These are phyloP conservation scores for Orthosia cruda DNA, from an alignment of 2,888 invertebrate species.

Conservation along the genomic window DNA sequence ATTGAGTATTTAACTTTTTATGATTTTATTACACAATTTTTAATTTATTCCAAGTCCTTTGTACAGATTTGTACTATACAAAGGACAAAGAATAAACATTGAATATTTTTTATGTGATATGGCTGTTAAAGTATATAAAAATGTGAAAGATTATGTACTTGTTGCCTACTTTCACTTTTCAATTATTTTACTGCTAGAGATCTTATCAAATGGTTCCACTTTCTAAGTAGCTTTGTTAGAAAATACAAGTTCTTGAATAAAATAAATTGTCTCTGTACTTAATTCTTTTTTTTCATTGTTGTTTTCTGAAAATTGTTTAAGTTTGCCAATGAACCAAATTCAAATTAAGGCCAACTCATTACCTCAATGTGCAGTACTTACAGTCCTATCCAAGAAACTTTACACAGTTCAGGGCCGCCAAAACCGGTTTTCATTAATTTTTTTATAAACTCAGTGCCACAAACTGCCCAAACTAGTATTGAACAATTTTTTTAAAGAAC, in stretches of 20 bases:
- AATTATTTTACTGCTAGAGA: background rate
- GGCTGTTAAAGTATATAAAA: background rate
- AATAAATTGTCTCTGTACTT: no score
- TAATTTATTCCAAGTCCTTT: no score
- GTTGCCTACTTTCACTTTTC: constrained; percentile 8
- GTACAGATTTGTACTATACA: no score
- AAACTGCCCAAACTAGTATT: background rate
- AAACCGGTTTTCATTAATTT: background rate
- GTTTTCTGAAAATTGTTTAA: background rate
- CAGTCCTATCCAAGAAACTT: constrained; percentile 10
- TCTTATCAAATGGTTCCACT: constrained; percentile 1
- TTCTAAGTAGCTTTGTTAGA: background rate
- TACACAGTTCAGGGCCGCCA: constrained; percentile 5
- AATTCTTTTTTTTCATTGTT: no score
- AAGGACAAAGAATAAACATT: background rate
- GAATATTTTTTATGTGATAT: background rate
- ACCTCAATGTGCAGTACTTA: background rate
- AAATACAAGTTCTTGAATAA: no score
- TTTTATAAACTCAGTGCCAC: background rate
- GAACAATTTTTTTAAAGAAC: background rate
- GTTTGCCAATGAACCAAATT: background rate
- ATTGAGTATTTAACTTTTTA: background rate
- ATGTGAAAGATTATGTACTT: background rate
- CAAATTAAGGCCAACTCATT: background rate
- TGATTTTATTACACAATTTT: background rate